Conservation (phyloP, 2,797 vertebrate species). For the Onychomys arenicola region DNA sequence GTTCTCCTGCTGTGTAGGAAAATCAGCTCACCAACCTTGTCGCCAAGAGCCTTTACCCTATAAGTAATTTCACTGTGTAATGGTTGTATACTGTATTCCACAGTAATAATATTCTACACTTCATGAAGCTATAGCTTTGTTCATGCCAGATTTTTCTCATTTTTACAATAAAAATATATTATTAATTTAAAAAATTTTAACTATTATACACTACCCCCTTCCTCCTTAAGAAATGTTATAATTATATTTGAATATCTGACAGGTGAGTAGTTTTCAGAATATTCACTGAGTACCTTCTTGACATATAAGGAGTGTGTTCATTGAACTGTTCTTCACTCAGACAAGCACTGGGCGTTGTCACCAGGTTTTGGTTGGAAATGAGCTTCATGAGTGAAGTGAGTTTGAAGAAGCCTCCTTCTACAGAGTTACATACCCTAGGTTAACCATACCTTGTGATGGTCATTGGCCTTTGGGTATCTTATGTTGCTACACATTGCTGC, state of each 20-base stretch:
- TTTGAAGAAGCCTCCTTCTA: not conserved
- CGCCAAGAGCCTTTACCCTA: not conserved
- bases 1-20: not conserved
- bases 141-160: not conserved
- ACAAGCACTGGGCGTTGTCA: not conserved
- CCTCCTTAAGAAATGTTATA: not conserved
- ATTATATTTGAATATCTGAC: not conserved
- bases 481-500: not conserved
- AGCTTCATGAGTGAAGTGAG: not conserved
- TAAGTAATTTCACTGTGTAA: not conserved
- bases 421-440: not conserved
- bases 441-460: not conserved
- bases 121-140: not conserved
- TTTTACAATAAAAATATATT: not conserved
- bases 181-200: too few species aligned
- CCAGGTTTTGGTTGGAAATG: slow-evolving; percentile 19
- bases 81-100: not conserved
- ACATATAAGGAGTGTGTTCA: not conserved
- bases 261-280: not conserved
- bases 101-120: not conserved
- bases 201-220: not conserved
- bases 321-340: not conserved
- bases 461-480: not conserved
- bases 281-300: not conserved
- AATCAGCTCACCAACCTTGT: not conserved